Conservation (phyloP, 1,140 invertebrate genomes). For the Helicorthomorpha holstii region DNA sequence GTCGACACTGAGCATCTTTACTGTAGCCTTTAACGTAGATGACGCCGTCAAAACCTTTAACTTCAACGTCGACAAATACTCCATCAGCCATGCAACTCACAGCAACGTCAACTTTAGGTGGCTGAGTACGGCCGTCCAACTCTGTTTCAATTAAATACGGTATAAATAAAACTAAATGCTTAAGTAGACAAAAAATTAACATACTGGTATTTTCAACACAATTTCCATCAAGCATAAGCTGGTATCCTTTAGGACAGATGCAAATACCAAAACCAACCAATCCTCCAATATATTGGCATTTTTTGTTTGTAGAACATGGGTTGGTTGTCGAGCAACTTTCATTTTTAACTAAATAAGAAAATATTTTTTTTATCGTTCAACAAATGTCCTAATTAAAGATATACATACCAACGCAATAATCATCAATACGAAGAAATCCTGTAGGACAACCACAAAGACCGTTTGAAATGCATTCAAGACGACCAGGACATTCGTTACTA, state of each 20-base stretch:
- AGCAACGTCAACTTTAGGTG: conserved; percentile 1
- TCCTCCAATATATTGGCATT: conserved; percentile 15
- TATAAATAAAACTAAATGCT: too few relatives aligned
- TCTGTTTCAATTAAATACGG: not conserved
- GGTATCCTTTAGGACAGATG: conserved; percentile 18
- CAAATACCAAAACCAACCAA: conserved; percentile 11
- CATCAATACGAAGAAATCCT: conserved; percentile 14
- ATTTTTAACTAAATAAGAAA: conserved; percentile 11
- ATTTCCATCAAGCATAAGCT: conserved; percentile 14
- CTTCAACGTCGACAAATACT: conserved; percentile 67
- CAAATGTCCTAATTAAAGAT: not conserved
- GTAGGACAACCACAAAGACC: conserved; percentile 17
- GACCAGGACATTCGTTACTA: conserved; percentile 19
- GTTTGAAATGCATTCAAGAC: conserved; percentile 17
- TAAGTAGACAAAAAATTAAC: too few relatives aligned
- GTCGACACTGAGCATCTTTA: conserved; percentile 73
- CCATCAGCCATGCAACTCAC: conserved; percentile 82
- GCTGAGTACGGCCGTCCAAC: not conserved
- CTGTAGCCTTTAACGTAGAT: conserved; percentile 87
- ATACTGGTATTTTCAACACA: conserved; percentile 10
- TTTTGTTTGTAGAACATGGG: conserved; percentile 21
- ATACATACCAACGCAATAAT: conserved; percentile 18
- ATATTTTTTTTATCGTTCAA: not conserved
- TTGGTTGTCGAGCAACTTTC: conserved; percentile 21
- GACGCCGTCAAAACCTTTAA: conserved; percentile 70